Evolutionary conservation across 1,140 invertebrate species (phyloP).

Genomic region (Drosophila punjabiensis): DNA sequence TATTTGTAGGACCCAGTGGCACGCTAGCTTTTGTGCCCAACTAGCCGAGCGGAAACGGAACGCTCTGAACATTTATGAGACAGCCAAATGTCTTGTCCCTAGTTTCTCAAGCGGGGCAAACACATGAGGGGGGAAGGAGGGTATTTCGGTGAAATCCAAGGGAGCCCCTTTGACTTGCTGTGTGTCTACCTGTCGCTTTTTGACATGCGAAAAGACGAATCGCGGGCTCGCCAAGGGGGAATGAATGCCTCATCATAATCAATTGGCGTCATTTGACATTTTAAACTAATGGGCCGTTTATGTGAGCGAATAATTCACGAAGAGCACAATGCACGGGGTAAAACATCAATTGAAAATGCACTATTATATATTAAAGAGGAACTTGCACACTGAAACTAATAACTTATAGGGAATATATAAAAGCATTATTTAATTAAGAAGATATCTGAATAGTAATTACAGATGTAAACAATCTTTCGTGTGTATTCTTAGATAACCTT

Average conservation of each 20-base stretch:
- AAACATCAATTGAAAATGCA: not conserved
- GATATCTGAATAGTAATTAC: not conserved
- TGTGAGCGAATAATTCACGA: slow-evolving; percentile 1
- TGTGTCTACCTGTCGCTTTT: slow-evolving; percentile 75
- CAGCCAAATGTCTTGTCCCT: slow-evolving; percentile 70
- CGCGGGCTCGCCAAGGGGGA: slow-evolving; percentile 36
- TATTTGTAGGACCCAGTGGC: slow-evolving; percentile 55
- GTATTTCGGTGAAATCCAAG: not conserved
- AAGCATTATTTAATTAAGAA: not conserved
- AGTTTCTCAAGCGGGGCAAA: slow-evolving; percentile 10
- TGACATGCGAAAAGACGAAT: slow-evolving; percentile 80
- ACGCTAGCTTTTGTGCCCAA: slow-evolving; percentile 65
- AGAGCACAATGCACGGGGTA: too few relatives aligned
- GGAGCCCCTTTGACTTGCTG: slow-evolving; percentile 32
- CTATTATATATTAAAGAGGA: not conserved
- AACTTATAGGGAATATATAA: too few relatives aligned
- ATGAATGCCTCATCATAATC: slow-evolving; percentile 72
- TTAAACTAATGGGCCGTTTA: slow-evolving; percentile 65
- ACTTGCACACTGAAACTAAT: not conserved
- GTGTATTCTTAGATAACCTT: not conserved
- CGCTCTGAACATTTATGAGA: slow-evolving; percentile 77
- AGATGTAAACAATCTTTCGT: not conserved
- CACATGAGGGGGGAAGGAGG: not conserved
- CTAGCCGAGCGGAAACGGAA: slow-evolving; percentile 65
- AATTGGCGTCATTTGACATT: slow-evolving; percentile 84